Evolutionary conservation across 2,888 invertebrate species (phyloP).

Genomic region (Dolichomitus sp.): DNA sequence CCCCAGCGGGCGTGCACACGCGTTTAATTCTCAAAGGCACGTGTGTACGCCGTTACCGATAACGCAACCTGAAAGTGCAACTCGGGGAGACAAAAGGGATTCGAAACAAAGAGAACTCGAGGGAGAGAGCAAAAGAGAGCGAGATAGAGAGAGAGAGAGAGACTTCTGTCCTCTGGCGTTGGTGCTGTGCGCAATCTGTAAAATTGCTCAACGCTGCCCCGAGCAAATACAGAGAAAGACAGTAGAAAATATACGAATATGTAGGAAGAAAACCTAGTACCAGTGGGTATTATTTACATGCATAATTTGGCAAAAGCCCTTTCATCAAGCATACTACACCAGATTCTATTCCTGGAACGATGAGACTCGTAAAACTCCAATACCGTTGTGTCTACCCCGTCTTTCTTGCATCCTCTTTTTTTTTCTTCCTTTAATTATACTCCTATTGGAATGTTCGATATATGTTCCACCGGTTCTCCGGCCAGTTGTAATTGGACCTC

Average conservation of each 20-base stretch:
- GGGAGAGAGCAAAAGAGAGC: conserved; percentile 11
- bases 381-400: conserved; percentile 10
- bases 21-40: conserved; percentile 60
- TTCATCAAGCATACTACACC: conserved; percentile 36
- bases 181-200: conserved; percentile 68
- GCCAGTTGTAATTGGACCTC: conserved; percentile 38
- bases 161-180: conserved; percentile 50
- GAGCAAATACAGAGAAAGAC: conserved; percentile 34
- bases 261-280: conserved; percentile 29
- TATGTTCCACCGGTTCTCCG: conserved; percentile 8
- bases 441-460: conserved; percentile 48
- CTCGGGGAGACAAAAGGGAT: conserved; percentile 59
- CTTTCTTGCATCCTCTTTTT: conserved; percentile 1
- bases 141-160: conserved; percentile 22
- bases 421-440: conserved; percentile 41
- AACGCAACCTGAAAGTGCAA: conserved; percentile 67
- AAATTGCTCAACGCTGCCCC: conserved; percentile 64
- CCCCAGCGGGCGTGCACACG: conserved; percentile 56
- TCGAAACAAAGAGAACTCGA: conserved; percentile 40
- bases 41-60: conserved; percentile 63
- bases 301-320: conserved; percentile 63
- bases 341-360: not conserved
- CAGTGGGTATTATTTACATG: conserved; percentile 61
- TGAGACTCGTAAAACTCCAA: conserved; percentile 38
- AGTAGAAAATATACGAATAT: not conserved